Base-by-base conservation (phyloP, 1,140 invertebrate genomes). In the Homarus americanus region DNA sequence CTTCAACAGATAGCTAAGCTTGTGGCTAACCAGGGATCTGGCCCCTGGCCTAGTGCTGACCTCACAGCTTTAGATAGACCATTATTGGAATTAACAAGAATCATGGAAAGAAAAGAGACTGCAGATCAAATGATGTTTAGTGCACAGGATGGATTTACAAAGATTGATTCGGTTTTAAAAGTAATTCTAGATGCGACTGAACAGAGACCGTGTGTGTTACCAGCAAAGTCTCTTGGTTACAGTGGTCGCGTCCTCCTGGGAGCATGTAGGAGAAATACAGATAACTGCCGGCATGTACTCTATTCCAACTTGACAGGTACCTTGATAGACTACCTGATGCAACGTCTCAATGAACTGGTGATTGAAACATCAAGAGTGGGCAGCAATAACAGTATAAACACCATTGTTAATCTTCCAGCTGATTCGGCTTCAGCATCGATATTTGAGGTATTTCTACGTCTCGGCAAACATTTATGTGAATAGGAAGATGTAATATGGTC, bases 301-400 rank as follows among this genome's bases (percentile, higher is more conserved):
- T 95, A 96, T 83, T 96, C 96, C 91, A 97, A 97, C 93, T 96
- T 96, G 93, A 95, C 97, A 87, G 95, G 96, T 17, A 94, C 95
- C 24, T 94, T 96, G 66, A 93, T 97, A 24, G 97, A 97, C 94
- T 94, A 97, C 38, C 94, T 97, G 1, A 95, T 96, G 84, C 95
- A 96, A 82, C 95, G 96, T 92, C 94, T 97, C 69, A 95, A 96
- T 94, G 96, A 97, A 95, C 95, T 95, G 94, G 66, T 83, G 0
- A 53, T 79, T 28, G 91, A 92, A 58, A 84, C 80, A 34, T 80
- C 91, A n/a, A 66, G 80, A 76, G 66, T 83, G n/a, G 87, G 83
- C 15, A 87, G 84, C 66, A 75, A 91, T 32, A 86, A 73, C 73
- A 91, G 91, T 69, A 82, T 91, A 20, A 88, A 92, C 44, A 80